Evolutionary conservation across 2,113 vertebrate genomes (phyloP).

Genomic region (Rhegmatorhina hoffmannsi): DNA sequence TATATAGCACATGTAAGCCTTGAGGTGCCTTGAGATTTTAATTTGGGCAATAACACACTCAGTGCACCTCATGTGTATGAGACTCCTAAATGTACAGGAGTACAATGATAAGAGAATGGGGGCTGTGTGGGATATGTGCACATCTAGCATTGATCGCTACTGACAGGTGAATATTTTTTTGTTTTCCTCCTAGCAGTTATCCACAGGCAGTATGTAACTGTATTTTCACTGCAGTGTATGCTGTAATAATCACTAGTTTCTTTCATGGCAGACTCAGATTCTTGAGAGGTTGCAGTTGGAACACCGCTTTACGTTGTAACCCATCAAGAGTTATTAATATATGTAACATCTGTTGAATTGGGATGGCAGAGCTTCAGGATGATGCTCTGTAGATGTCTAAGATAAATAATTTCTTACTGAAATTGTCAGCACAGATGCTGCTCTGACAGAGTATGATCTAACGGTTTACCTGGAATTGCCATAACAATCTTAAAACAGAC

Average conservation of each 20-base stretch:
- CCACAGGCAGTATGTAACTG: not conserved
- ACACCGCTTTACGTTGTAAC: not conserved
- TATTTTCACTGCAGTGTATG: not conserved
- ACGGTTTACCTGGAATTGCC: not conserved
- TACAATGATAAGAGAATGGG: not conserved
- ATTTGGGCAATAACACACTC: not conserved
- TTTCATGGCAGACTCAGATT: not conserved
- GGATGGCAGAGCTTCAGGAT: not conserved
- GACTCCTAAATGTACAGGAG: not conserved
- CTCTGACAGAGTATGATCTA: not conserved
- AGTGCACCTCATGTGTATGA: not conserved
- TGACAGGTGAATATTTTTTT: not conserved
- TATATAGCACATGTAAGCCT: not conserved
- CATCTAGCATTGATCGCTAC: not conserved
- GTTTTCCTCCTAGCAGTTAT: not conserved
- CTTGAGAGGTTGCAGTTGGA: not conserved
- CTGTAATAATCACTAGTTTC: not conserved
- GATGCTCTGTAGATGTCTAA: not conserved
- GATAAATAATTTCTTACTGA: not conserved
- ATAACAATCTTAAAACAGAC: not conserved
- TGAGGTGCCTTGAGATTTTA: not conserved
- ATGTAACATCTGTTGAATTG: not conserved
- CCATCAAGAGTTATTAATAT: not conserved
- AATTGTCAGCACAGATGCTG: conserved; percentile 8
- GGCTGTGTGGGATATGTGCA: not conserved